A percentile compares a stretch with the other conserved stretches of the same genome.
Conservation (phyloP, 1,140 invertebrate genomes). For the Ceratina japonica region DNA sequence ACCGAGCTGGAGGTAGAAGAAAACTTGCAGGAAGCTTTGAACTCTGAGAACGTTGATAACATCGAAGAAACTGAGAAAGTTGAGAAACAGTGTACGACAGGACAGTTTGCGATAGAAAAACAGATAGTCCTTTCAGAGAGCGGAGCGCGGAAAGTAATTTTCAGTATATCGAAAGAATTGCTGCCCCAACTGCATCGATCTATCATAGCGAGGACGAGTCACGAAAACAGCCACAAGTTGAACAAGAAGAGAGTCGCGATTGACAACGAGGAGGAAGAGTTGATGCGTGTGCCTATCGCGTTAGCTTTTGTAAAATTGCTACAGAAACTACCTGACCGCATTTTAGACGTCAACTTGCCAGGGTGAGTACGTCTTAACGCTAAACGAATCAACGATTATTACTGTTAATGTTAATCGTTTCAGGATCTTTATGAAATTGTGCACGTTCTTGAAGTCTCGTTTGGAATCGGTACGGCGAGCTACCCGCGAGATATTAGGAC, state of each 20-base stretch:
- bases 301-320: slow-evolving; percentile 95
- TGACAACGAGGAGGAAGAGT: slow-evolving; percentile 92
- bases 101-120: slow-evolving; percentile 80
- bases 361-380: slow-evolving; percentile 81
- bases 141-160: slow-evolving; percentile 87
- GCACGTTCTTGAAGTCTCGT: slow-evolving; percentile 92
- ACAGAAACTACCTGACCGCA: slow-evolving; percentile 89
- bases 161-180: slow-evolving; percentile 79
- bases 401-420: slow-evolving; percentile 64
- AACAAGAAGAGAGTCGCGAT: slow-evolving; percentile 84
- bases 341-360: slow-evolving; percentile 89
- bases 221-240: slow-evolving; percentile 90
- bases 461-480: slow-evolving; percentile 92
- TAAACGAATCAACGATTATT: neutral
- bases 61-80: slow-evolving; percentile 66
- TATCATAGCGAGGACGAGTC: slow-evolving; percentile 86
- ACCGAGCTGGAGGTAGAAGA: slow-evolving; percentile 61
- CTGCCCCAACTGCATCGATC: slow-evolving; percentile 84
- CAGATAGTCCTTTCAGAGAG: slow-evolving; percentile 83
- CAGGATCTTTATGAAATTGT: slow-evolving; percentile 93
- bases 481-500: slow-evolving; percentile 92
- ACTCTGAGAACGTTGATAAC: slow-evolving; percentile 54
- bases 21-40: slow-evolving; percentile 69
- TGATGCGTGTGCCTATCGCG: slow-evolving; percentile 94
- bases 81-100: slow-evolving; percentile 28